These are phyloP conservation scores for Eremophila alpestris DNA, from an alignment of 2,797 vertebrate species.

Conservation along the genomic window DNA sequence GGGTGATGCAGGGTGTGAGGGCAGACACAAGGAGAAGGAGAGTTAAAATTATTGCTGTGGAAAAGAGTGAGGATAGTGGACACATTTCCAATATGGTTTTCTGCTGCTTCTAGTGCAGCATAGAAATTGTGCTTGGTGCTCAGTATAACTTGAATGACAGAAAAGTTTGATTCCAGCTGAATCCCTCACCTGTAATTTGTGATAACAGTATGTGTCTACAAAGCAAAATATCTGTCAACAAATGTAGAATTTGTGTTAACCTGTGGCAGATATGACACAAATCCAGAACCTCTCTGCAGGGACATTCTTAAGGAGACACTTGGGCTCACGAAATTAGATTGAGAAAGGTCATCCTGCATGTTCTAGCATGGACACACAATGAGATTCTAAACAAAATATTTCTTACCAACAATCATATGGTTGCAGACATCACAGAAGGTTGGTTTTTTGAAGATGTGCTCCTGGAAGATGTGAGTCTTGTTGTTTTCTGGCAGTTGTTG, in stretches of 20 bases:
- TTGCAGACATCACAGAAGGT: slow-evolving; percentile 99
- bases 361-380: accelerated
- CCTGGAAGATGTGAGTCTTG: slow-evolving; percentile 91
- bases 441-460: slow-evolving; percentile 98
- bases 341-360: background rate
- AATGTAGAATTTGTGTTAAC: background rate
- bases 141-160: background rate
- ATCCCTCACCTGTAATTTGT: background rate
- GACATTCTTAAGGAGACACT: background rate
- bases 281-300: background rate
- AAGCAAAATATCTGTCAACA: background rate
- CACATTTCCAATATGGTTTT: background rate
- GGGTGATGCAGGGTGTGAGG: no score
- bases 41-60: background rate
- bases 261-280: background rate
- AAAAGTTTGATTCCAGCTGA: background rate
- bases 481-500: slow-evolving; percentile 80
- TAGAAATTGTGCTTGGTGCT: background rate
- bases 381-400: background rate
- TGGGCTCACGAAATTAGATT: background rate
- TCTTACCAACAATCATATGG: slow-evolving; percentile 99
- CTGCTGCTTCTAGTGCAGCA: background rate
- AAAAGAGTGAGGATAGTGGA: background rate
- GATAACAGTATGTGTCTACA: background rate
- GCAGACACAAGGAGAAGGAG: background rate